These are phyloP conservation scores for Hippolais icterina DNA, from an alignment of 2,113 vertebrate species.

Conservation along the genomic window DNA sequence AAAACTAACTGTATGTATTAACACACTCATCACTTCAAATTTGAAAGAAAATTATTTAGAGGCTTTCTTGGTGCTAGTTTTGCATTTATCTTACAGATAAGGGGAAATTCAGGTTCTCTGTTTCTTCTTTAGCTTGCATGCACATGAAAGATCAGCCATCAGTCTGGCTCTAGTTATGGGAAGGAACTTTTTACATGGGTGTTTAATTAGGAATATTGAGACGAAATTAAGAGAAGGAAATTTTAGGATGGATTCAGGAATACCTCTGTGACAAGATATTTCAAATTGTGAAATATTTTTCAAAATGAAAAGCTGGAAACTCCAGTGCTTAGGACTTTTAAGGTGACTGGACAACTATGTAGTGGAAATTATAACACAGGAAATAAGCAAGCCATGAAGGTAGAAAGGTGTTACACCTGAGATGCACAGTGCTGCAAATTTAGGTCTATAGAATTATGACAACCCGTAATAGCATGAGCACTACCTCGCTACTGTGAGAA, in stretches of 20 bases:
- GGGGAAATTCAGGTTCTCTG: neutral
- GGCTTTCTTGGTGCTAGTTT: rapidly evolving
- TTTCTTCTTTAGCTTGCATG: neutral
- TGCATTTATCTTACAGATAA: neutral
- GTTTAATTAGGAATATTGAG: neutral
- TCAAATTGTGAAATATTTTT: neutral
- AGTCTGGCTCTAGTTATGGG: neutral
- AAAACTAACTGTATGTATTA: neutral
- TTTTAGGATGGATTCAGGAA: slow-evolving; percentile 20
- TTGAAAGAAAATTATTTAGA: neutral
- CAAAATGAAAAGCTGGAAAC: neutral
- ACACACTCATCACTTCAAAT: neutral
- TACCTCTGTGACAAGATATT: neutral
- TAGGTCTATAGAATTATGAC: neutral
- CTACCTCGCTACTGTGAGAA: neutral
- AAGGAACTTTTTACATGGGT: neutral
- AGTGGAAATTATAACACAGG: neutral
- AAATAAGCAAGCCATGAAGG: neutral
- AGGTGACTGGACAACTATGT: neutral
- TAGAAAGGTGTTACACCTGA: neutral
- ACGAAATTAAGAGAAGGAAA: slow-evolving; percentile 10
- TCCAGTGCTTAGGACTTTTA: neutral
- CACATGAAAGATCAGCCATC: neutral
- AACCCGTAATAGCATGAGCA: rapidly evolving
- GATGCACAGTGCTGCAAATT: neutral